Conservation (phyloP, 2,797 vertebrate species). For the Remorina albescens region DNA sequence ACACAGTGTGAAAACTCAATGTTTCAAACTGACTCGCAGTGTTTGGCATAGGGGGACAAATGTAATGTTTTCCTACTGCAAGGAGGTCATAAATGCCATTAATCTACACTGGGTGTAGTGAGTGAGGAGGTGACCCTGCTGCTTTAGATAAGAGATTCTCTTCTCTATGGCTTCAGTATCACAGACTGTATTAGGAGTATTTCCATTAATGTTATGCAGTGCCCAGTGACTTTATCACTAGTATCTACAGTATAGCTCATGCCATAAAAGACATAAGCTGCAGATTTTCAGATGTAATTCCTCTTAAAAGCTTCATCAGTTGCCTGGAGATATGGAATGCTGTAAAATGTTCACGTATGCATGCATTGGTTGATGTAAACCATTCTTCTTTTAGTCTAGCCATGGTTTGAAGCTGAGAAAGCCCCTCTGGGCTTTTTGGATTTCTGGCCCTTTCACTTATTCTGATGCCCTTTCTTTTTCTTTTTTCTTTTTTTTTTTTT, state of each 20-base stretch:
- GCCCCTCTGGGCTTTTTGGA: too few relatives aligned
- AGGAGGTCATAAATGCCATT: conserved; percentile 12
- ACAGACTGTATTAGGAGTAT: neutral
- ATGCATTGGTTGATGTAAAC: neutral
- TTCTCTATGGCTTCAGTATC: conserved; percentile 10
- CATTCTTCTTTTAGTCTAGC: too few relatives aligned
- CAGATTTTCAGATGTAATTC: conserved; percentile 27
- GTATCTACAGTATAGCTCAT: neutral
- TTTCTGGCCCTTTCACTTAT: too few relatives aligned
- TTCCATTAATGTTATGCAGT: conserved; percentile 30
- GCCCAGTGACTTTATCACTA: conserved; percentile 10
- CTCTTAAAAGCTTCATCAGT: conserved; percentile 20
- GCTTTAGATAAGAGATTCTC: conserved; percentile 1
- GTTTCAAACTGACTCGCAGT: conserved; percentile 43
- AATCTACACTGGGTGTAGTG: conserved; percentile 13
- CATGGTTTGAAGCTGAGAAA: too few relatives aligned
- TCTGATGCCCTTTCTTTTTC: too few relatives aligned
- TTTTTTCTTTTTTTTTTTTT: too few relatives aligned
- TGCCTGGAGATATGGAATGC: neutral
- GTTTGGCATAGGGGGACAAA: conserved; percentile 1
- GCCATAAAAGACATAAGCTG: conserved; percentile 33
- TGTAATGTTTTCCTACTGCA: conserved; percentile 38
- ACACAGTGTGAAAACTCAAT: conserved; percentile 23
- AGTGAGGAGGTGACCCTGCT: conserved; percentile 2
- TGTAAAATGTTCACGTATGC: neutral